These are phyloP conservation scores for Archaeoteleia sp. DNA, from an alignment of 2,888 invertebrate genomes.

Conservation along the genomic window DNA sequence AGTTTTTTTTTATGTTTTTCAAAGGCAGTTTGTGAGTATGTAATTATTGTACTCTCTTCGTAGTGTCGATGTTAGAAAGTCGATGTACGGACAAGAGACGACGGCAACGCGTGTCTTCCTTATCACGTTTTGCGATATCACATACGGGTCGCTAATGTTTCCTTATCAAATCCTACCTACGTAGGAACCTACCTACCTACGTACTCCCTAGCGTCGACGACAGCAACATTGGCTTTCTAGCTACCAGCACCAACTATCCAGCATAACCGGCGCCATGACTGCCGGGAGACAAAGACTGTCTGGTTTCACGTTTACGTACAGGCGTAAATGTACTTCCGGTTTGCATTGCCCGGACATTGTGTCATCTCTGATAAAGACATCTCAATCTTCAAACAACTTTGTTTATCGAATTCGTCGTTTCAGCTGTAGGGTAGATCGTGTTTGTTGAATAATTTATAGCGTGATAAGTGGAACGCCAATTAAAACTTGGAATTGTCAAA, in stretches of 20 bases:
- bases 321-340: slow-evolving; percentile 44
- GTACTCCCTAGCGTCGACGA: slow-evolving; percentile 57
- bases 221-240: slow-evolving; percentile 56
- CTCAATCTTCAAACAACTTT: slow-evolving; percentile 44
- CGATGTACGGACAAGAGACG: slow-evolving; percentile 49
- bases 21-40: slow-evolving; percentile 23
- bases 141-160: slow-evolving; percentile 74
- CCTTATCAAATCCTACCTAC: slow-evolving; percentile 67
- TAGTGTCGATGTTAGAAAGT: slow-evolving; percentile 49
- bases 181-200: slow-evolving; percentile 46
- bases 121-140: slow-evolving; percentile 66
- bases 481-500: background rate
- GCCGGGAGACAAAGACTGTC: slow-evolving; percentile 65
- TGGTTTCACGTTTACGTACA: slow-evolving; percentile 62
- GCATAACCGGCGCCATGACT: slow-evolving; percentile 61
- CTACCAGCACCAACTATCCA: slow-evolving; percentile 59
- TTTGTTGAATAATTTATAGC: slow-evolving; percentile 30
- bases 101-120: slow-evolving; percentile 58
- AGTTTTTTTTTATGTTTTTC: slow-evolving; percentile 15
- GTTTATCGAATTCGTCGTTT: slow-evolving; percentile 20
- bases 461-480: slow-evolving; percentile 6
- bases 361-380: slow-evolving; percentile 32
- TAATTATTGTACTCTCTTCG: slow-evolving; percentile 44
- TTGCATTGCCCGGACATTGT: slow-evolving; percentile 40
- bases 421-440: slow-evolving; percentile 4